Evolutionary conservation across 2,797 vertebrate genomes (phyloP).

Genomic region (Crypturellus tataupa): DNA sequence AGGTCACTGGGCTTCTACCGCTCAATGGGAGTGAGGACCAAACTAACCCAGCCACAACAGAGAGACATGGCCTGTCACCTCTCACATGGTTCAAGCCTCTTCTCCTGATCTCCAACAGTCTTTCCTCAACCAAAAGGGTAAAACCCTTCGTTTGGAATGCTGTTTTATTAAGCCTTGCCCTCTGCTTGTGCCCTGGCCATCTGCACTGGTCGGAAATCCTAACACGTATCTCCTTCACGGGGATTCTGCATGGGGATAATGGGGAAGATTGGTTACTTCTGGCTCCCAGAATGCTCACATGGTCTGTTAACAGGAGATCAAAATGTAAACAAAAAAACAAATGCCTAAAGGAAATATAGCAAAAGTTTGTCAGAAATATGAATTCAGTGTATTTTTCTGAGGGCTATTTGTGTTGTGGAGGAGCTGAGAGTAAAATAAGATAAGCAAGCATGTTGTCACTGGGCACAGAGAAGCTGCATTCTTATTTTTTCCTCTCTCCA

Average conservation of each 20-base stretch:
- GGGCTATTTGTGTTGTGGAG: neutral
- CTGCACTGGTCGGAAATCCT: neutral
- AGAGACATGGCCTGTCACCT: neutral
- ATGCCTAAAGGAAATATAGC: accelerated
- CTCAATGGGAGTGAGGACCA: neutral
- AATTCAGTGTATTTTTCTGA: neutral
- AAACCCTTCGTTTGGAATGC: neutral
- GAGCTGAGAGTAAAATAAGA: constrained; percentile 13
- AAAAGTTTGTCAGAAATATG: neutral
- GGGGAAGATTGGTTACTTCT: neutral
- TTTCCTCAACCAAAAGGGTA: neutral
- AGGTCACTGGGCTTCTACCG: neutral
- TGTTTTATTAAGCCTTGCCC: neutral
- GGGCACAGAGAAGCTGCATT: neutral
- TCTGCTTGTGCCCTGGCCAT: neutral
- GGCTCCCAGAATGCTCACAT: neutral
- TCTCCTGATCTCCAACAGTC: neutral
- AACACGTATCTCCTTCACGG: neutral
- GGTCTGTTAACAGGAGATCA: neutral
- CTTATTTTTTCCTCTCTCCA: neutral
- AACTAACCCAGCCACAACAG: neutral
- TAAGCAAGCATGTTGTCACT: neutral
- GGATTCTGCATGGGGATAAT: neutral
- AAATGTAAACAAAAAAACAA: neutral
- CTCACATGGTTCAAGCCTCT: neutral